phyloP scores from a whole-genome alignment of 2,888 invertebrate species.

The Drosophila sordidula region DNA sequence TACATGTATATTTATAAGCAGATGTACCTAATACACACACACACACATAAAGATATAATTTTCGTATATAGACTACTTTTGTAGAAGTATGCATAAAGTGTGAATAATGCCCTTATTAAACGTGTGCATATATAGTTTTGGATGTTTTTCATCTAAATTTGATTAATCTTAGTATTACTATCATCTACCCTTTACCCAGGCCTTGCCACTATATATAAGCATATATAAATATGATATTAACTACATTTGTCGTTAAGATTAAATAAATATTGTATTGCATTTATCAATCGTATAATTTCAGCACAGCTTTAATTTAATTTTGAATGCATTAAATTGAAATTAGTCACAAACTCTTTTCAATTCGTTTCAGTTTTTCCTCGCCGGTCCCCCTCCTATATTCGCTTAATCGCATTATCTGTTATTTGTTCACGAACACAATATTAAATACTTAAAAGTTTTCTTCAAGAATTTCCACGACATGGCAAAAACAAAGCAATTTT shows the following conservation, averaged over 20 bases:
- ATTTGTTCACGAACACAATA: constrained; percentile 9
- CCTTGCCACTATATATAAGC: too few relatives aligned
- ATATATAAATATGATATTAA: too few relatives aligned
- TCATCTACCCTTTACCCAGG: too few relatives aligned
- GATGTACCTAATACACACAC: neutral
- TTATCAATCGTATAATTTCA: too few relatives aligned
- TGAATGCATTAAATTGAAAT: constrained; percentile 12
- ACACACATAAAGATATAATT: neutral
- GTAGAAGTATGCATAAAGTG: constrained; percentile 18
- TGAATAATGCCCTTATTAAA: neutral
- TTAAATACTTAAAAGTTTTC: constrained; percentile 17
- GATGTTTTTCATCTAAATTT: too few relatives aligned
- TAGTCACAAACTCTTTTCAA: constrained; percentile 9
- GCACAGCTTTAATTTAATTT: neutral
- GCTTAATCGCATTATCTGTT: constrained; percentile 18
- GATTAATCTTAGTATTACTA: too few relatives aligned
- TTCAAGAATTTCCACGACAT: constrained; percentile 1
- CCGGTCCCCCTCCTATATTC: neutral
- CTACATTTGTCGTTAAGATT: too few relatives aligned
- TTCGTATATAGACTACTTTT: neutral
- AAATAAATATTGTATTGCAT: too few relatives aligned
- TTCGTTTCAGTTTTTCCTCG: constrained; percentile 1
- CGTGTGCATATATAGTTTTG: neutral
- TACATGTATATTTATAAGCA: constrained; percentile 6
- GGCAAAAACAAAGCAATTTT: constrained; percentile 25